These are phyloP conservation scores for Cathartes aura DNA, from an alignment of 2,113 vertebrate genomes.

Conservation along the genomic window DNA sequence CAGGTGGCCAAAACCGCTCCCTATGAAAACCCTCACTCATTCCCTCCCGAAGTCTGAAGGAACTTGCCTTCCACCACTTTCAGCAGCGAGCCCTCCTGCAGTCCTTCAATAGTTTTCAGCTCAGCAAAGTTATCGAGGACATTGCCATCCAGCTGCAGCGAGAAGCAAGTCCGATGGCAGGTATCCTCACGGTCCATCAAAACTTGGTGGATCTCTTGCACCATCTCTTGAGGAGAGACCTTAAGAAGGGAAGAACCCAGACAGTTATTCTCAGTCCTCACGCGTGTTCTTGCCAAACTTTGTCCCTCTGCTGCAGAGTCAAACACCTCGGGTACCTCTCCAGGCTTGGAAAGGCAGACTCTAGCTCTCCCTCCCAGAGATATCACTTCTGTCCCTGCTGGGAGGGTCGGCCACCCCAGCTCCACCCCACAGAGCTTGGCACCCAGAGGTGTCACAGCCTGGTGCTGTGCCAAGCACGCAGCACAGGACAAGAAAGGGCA, in stretches of 20 bases:
- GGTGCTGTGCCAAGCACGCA: background rate
- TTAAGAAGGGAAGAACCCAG: constrained; percentile 48
- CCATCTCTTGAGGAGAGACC: constrained; percentile 99
- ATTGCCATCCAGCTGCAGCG: constrained; percentile 94
- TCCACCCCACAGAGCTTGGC: background rate
- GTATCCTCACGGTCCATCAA: constrained; percentile 98
- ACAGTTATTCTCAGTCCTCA: background rate
- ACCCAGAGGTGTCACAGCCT: background rate
- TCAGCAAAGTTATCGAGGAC: constrained; percentile 98
- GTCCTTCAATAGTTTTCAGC: constrained; percentile 95
- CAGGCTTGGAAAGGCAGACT: background rate
- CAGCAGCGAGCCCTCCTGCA: constrained; percentile 93
- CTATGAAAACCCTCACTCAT: background rate
- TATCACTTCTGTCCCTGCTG: background rate
- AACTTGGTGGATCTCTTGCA: constrained; percentile 98
- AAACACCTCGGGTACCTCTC: background rate
- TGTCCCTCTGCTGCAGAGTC: background rate
- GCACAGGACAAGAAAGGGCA: background rate
- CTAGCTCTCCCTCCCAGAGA: background rate
- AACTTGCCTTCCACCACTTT: constrained; percentile 95
- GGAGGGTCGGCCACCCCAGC: background rate
- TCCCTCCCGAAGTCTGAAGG: background rate
- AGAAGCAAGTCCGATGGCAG: constrained; percentile 98
- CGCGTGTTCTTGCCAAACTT: accelerated
- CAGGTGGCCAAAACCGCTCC: background rate